Conservation (phyloP, 2,888 invertebrate species). For the Pseudeuparius sepicola region DNA sequence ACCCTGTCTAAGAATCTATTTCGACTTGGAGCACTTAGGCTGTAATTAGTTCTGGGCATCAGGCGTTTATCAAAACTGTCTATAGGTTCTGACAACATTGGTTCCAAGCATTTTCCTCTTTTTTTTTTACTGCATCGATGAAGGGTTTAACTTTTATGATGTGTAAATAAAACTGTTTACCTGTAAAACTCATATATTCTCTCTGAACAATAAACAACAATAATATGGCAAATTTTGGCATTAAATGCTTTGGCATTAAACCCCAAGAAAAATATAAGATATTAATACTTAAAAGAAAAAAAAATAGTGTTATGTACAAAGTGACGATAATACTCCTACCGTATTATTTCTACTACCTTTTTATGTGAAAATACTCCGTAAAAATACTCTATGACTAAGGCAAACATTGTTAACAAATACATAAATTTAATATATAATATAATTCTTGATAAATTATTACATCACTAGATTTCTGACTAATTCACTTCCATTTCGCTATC, state of each 20-base stretch:
- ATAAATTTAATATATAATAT: conserved; percentile 18
- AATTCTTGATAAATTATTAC: conserved; percentile 17
- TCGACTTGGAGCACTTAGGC: too few species aligned
- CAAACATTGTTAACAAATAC: conserved; percentile 30
- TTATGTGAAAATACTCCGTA: conserved; percentile 40
- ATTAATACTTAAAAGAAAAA: conserved; percentile 21
- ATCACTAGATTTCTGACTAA: conserved; percentile 37
- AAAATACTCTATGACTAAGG: conserved; percentile 39
- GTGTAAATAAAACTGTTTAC: too few species aligned
- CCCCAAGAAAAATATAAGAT: conserved; percentile 30
- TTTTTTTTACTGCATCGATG: too few species aligned
- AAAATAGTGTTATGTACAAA: conserved; percentile 27
- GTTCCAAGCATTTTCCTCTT: too few species aligned
- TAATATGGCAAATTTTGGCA: conserved; percentile 41
- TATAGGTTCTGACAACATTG: too few species aligned
- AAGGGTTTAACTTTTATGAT: too few species aligned
- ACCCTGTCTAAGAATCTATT: too few species aligned
- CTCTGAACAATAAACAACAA: conserved; percentile 36
- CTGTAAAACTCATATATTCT: too few species aligned
- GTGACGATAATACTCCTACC: conserved; percentile 28
- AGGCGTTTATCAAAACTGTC: too few species aligned
- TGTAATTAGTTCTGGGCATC: too few species aligned
- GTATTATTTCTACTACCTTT: conserved; percentile 26
- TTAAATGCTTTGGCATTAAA: conserved; percentile 42
- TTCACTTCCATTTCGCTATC: conserved; percentile 28